These are phyloP conservation scores for Gyps fulvus DNA, from an alignment of 2,113 vertebrate genomes.

Conservation along the genomic window DNA sequence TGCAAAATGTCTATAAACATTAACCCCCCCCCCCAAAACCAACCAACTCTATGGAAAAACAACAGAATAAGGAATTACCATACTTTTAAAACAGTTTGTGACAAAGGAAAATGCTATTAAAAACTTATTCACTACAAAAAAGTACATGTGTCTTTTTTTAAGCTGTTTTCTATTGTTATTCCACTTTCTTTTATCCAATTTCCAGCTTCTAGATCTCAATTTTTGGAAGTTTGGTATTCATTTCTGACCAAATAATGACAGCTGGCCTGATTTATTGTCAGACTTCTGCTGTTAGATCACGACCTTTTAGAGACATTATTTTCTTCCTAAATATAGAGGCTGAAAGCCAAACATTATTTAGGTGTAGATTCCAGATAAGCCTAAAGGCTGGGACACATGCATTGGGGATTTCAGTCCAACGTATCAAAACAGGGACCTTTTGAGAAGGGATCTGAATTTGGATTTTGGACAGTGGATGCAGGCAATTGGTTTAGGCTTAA, in stretches of 20 bases:
- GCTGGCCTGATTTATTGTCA: not conserved
- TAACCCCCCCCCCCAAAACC: not conserved
- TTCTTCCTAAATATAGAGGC: not conserved
- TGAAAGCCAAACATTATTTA: not conserved
- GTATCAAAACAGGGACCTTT: not conserved
- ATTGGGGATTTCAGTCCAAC: not conserved
- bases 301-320: not conserved
- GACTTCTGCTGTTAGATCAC: not conserved
- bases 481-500: not conserved
- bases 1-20: not conserved
- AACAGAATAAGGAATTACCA: not conserved
- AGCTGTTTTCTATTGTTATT: not conserved
- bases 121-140: not conserved
- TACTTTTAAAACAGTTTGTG: not conserved
- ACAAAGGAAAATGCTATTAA: not conserved
- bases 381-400: not conserved
- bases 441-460: not conserved
- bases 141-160: not conserved
- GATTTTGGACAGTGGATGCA: not conserved
- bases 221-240: not conserved
- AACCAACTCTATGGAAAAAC: not conserved
- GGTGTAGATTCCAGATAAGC: not conserved
- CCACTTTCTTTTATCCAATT: not conserved
- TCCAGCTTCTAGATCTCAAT: not conserved
- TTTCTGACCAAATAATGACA: not conserved